Conservation (phyloP, 2,888 invertebrate species). For the Nemapogon koenigi region DNA sequence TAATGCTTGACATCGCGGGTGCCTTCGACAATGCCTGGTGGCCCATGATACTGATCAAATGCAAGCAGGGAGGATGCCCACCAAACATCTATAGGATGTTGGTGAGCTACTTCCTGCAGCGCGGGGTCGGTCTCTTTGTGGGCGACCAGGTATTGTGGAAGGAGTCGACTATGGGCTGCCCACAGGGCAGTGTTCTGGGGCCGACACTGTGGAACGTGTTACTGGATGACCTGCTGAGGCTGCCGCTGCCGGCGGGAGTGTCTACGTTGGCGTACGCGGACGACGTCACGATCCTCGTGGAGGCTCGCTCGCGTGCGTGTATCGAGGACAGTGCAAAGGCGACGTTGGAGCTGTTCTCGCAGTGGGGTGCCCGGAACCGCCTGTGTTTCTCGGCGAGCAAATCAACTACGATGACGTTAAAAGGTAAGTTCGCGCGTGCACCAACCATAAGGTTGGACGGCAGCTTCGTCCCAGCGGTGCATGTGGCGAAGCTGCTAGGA, state of each 20-base stretch:
- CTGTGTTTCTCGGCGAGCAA: constrained; percentile 19
- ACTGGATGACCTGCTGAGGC: no score
- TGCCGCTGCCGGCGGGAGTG: no score
- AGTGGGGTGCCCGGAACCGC: constrained; percentile 17
- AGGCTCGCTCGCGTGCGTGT: constrained; percentile 14
- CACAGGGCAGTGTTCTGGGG: no score
- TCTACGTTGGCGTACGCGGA: no score
- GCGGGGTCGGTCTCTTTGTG: no score
- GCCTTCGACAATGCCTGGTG: constrained; percentile 27
- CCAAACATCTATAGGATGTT: constrained; percentile 15
- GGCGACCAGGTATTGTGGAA: no score
- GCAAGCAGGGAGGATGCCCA: constrained; percentile 18
- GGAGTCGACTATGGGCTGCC: no score
- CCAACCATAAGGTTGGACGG: neutral
- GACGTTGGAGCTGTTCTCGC: constrained; percentile 7
- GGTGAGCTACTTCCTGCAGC: constrained; percentile 18
- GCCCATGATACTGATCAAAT: constrained; percentile 24
- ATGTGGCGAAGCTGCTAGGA: constrained; percentile 12
- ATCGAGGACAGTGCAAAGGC: no score
- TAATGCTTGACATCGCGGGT: constrained; percentile 23
- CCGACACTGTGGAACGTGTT: no score
- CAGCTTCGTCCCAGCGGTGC: neutral
- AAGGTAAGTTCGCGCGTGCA: constrained; percentile 6
- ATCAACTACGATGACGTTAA: constrained; percentile 15
- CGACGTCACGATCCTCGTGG: constrained; percentile 18